These are phyloP conservation scores for Philypnodon macrostomus DNA, from an alignment of 2,797 vertebrate genomes.

Conservation along the genomic window DNA sequence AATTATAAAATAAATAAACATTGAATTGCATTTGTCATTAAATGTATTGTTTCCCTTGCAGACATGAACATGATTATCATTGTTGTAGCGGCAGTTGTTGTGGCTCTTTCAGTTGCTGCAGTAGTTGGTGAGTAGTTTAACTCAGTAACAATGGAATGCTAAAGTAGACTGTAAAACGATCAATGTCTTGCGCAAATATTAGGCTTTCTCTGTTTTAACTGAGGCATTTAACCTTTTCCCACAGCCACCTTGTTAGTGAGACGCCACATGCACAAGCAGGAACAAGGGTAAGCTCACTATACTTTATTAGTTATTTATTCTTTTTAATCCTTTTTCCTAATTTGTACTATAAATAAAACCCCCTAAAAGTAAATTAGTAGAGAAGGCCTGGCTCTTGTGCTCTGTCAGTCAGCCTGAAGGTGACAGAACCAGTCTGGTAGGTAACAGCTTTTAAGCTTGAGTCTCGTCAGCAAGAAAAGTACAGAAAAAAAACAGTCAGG, in stretches of 20 bases:
- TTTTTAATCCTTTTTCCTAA: not conserved
- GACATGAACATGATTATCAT: conserved; percentile 59
- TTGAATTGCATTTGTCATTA: not conserved
- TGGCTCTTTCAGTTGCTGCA: conserved; percentile 53
- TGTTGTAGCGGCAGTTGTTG: conserved; percentile 47
- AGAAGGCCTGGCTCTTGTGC: conserved; percentile 13
- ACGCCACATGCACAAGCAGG: conserved; percentile 55
- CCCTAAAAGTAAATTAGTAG: not conserved
- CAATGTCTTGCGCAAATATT: too few relatives aligned
- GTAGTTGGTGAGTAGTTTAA: conserved; percentile 60
- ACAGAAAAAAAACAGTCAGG: conserved; percentile 30
- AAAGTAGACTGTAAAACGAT: too few relatives aligned
- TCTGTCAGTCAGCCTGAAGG: conserved; percentile 44
- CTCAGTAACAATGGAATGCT: too few relatives aligned
- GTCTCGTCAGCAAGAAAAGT: conserved; percentile 39
- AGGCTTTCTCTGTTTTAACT: not conserved
- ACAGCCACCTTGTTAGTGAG: conserved; percentile 63
- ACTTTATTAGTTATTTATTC: conserved; percentile 1
- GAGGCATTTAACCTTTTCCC: conserved; percentile 25
- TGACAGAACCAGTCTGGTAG: conserved; percentile 70
- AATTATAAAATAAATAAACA: not conserved
- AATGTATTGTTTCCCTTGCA: conserved; percentile 27
- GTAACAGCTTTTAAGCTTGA: conserved; percentile 64
- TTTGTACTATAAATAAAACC: not conserved
- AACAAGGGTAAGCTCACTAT: conserved; percentile 74